Base-by-base conservation (phyloP, 2,797 vertebrate species). In the Aeoliscus strigatus region DNA sequence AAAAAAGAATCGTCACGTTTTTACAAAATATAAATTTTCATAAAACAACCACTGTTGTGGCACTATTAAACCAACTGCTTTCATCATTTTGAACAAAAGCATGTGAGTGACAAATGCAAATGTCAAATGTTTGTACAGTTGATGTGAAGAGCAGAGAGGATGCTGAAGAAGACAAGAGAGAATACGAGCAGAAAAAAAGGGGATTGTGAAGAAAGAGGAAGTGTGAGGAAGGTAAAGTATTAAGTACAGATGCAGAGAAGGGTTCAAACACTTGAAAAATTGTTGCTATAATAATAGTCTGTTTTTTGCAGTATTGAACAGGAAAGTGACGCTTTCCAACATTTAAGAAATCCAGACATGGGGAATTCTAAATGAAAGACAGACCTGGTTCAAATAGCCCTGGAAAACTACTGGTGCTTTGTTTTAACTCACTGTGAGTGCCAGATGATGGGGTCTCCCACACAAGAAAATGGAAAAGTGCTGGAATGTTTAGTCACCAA, bases 251-350 rank as follows among this genome's bases (percentile, higher is more conserved):
- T 31, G 41, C 39, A 35, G 26, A 36, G 36, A 42, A 5, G 29
- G 27, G 43, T 73, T 79, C 17, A 75, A 81, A 73, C 51, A 58
- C 56, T 51, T 34, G 41, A 59, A 66, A 64, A 80, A 73, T 51
- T 48, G 58, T 73, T 66, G n/a, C n/a, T n/a, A n/a, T n/a, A n/a
- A n/a, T n/a, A n/a, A n/a, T n/a, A n/a, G n/a, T n/a, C n/a, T n/a
- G n/a, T n/a, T n/a, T n/a, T n/a, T n/a, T n/a, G n/a, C n/a, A n/a
- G n/a, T n/a, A n/a, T n/a, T n/a, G n/a, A n/a, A n/a, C n/a, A n/a
- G n/a, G n/a, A n/a, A n/a, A n/a, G n/a, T n/a, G n/a, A n/a, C n/a
- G n/a, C n/a, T 58, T 66, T n/a, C 13, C 25, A 28, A 64, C 54
- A 54, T 70, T 56, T 68, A 31, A 68, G 45, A 50, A 43, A 65